These are phyloP conservation scores for Tuta absoluta DNA, from an alignment of 2,888 invertebrate species.

Conservation along the genomic window DNA sequence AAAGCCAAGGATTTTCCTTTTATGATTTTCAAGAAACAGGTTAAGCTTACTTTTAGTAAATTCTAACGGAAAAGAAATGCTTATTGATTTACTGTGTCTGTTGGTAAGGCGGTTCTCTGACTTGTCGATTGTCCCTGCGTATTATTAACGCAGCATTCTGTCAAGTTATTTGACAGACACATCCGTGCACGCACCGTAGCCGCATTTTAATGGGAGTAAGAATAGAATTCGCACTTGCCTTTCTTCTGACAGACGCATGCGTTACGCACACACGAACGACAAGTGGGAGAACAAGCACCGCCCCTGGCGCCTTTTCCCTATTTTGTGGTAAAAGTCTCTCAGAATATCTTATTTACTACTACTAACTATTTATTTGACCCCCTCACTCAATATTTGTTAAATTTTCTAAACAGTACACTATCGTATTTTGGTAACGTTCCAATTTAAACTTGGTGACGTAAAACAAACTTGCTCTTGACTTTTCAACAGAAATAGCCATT, in stretches of 20 bases:
- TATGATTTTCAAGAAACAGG: neutral
- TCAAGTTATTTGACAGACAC: too few relatives aligned
- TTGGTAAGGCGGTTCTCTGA: too few relatives aligned
- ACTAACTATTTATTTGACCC: neutral
- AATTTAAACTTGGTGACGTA: slow-evolving; percentile 15
- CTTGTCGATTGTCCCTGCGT: too few relatives aligned
- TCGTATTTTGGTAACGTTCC: neutral
- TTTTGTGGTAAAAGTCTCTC: too few relatives aligned
- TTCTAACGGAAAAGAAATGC: neutral
- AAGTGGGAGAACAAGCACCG: too few relatives aligned
- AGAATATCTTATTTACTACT: neutral
- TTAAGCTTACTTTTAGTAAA: neutral
- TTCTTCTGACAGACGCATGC: too few relatives aligned
- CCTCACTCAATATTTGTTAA: neutral
- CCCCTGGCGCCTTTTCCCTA: too few relatives aligned
- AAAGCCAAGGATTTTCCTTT: neutral
- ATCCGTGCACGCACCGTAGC: too few relatives aligned
- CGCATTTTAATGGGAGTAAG: too few relatives aligned
- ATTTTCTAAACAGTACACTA: neutral
- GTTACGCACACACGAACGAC: too few relatives aligned
- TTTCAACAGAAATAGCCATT: neutral
- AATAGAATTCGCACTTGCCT: too few relatives aligned
- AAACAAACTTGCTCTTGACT: slow-evolving; percentile 7
- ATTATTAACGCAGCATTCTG: too few relatives aligned
- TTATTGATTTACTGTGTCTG: neutral